Conservation (phyloP, 2,113 vertebrate species). For the Oenanthe oenanthe region DNA sequence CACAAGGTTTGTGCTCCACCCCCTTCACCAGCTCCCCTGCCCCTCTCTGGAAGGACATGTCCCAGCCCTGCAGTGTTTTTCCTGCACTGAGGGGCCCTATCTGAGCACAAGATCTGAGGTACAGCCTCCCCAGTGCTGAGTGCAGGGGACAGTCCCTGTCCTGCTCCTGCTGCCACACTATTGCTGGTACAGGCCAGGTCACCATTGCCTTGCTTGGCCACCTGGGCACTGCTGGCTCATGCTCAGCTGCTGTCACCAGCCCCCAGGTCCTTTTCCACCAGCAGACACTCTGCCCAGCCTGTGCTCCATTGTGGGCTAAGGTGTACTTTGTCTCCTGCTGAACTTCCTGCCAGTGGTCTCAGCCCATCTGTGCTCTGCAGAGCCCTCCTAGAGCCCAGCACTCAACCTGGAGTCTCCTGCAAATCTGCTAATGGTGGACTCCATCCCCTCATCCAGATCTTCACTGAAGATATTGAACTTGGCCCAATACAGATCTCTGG, state of each 20-base stretch:
- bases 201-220: neutral
- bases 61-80: neutral
- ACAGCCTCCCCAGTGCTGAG: rapidly evolving
- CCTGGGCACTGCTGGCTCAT: neutral
- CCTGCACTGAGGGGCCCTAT: neutral
- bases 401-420: neutral
- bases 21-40: rapidly evolving
- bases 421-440: neutral
- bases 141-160: neutral
- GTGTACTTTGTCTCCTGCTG: neutral
- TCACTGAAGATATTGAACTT: neutral
- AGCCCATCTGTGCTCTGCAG: neutral
- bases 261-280: neutral
- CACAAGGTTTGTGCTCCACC: neutral
- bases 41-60: rapidly evolving
- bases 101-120: rapidly evolving
- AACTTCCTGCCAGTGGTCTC: neutral
- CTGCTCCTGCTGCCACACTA: neutral
- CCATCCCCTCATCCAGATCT: neutral
- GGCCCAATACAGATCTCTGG: neutral
- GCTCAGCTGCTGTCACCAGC: neutral
- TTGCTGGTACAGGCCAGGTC: rapidly evolving
- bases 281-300: neutral
- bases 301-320: rapidly evolving
- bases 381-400: neutral